Evolutionary conservation across 2,888 invertebrate species (phyloP).

Genomic region (Drosophila setosimentum): DNA sequence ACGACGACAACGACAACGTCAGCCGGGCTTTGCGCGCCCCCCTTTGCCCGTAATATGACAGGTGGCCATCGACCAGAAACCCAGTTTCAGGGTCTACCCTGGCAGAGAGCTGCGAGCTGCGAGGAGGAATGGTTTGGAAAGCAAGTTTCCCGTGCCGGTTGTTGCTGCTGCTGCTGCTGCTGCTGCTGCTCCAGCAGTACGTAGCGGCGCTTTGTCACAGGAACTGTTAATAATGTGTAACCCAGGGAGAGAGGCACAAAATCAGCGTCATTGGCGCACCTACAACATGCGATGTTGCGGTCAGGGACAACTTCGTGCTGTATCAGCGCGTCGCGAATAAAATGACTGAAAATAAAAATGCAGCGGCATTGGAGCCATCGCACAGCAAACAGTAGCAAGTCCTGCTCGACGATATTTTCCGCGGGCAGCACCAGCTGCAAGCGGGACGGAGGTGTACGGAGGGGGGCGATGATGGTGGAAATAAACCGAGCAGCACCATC

Average conservation of each 20-base stretch:
- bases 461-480: conserved; percentile 21
- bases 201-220: conserved; percentile 72
- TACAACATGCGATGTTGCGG: conserved; percentile 83
- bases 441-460: too few species aligned
- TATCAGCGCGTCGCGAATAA: conserved; percentile 74
- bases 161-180: too few species aligned
- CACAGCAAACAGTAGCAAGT: conserved; percentile 20
- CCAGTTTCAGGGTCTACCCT: conserved; percentile 7
- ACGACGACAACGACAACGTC: conserved; percentile 10
- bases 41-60: conserved; percentile 70
- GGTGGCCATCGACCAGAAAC: conserved; percentile 44
- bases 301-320: conserved; percentile 79
- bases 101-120: conserved; percentile 3
- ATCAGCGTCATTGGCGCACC: conserved; percentile 84
- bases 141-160: neutral
- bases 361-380: conserved; percentile 2
- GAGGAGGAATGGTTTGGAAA: neutral
- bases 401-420: conserved; percentile 1
- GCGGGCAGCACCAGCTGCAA: too few species aligned
- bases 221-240: conserved; percentile 81
- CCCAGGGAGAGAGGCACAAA: conserved; percentile 74
- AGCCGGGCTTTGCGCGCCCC: neutral
- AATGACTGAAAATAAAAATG: conserved; percentile 49
- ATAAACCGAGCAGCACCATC: conserved; percentile 54
- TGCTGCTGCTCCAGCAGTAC: conserved; percentile 17